Conservation (phyloP, 2,797 vertebrate species). For the Sphaeramia orbicularis region DNA sequence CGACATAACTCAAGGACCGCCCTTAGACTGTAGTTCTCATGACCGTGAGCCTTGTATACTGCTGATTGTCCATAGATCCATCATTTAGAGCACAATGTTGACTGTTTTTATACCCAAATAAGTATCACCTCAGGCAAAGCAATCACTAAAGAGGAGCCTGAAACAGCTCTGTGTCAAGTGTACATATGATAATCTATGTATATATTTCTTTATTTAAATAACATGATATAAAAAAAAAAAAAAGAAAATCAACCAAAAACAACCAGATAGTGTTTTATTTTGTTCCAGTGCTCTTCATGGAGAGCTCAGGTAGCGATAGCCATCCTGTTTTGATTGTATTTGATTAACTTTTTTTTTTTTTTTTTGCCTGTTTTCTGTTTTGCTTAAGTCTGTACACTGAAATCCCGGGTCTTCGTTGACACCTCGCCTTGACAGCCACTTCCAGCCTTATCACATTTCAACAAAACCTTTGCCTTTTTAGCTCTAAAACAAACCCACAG, state of each 20-base stretch:
- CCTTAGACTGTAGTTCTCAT: conserved; percentile 10
- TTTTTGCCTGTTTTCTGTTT: conserved; percentile 39
- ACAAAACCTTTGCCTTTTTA: conserved; percentile 28
- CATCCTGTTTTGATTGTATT: conserved; percentile 16
- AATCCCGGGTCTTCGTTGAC: conserved; percentile 30
- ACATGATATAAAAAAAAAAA: conserved; percentile 46
- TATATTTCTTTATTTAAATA: conserved; percentile 88
- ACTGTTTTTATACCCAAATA: conserved; percentile 61
- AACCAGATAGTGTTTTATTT: conserved; percentile 46
- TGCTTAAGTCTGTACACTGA: conserved; percentile 82
- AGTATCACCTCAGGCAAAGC: conserved; percentile 66
- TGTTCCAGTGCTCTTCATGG: conserved; percentile 39
- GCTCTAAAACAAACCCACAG: conserved; percentile 17
- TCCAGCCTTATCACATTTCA: conserved; percentile 25
- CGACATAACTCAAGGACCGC: conserved; percentile 39
- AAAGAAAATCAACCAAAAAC: conserved; percentile 36
- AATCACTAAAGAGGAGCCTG: conserved; percentile 70
- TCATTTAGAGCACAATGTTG: conserved; percentile 56
- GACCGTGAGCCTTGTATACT: conserved; percentile 46
- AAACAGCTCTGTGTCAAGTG: conserved; percentile 71
- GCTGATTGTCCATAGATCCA: conserved; percentile 58
- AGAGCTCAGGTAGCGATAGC: conserved; percentile 18
- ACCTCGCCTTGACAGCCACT: conserved; percentile 29
- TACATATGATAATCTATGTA: conserved; percentile 85
- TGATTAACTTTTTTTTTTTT: conserved; percentile 17